These are phyloP conservation scores for Ceratosolen fusciceps DNA, from an alignment of 1,140 invertebrate genomes.

Conservation along the genomic window DNA sequence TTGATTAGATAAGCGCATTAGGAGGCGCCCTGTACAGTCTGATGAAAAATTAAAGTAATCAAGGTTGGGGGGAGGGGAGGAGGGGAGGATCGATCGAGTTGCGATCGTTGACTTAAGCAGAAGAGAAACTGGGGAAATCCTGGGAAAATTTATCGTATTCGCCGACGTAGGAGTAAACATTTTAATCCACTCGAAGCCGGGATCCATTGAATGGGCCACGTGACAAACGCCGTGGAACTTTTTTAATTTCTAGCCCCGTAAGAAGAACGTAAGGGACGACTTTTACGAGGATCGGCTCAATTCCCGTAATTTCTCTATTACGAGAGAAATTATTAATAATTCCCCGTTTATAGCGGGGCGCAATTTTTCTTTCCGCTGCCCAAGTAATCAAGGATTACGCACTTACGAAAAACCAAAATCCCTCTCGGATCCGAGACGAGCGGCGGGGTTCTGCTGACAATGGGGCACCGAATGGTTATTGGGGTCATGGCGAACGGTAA, in stretches of 20 bases:
- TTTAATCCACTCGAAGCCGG: not conserved
- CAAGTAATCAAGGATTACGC: constrained; percentile 4
- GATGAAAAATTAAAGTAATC: not conserved
- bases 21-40: no score
- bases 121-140: not conserved
- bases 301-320: constrained; percentile 2
- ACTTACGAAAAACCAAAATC: not conserved
- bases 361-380: not conserved
- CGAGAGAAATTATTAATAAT: not conserved
- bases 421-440: no score
- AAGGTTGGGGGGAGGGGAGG: not conserved
- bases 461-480: not conserved
- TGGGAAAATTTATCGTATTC: not conserved
- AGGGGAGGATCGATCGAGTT: no score
- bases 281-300: no score
- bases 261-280: no score
- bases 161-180: not conserved
- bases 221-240: not conserved
- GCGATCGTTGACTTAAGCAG: not conserved
- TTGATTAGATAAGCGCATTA: no score
- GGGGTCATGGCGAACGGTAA: constrained; percentile 7
- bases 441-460: no score
- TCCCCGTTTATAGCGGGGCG: not conserved
- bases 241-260: constrained; percentile 10
- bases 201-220: not conserved